phyloP scores from a whole-genome alignment of 2,113 vertebrate genomes.

The Mobula hypostoma region DNA sequence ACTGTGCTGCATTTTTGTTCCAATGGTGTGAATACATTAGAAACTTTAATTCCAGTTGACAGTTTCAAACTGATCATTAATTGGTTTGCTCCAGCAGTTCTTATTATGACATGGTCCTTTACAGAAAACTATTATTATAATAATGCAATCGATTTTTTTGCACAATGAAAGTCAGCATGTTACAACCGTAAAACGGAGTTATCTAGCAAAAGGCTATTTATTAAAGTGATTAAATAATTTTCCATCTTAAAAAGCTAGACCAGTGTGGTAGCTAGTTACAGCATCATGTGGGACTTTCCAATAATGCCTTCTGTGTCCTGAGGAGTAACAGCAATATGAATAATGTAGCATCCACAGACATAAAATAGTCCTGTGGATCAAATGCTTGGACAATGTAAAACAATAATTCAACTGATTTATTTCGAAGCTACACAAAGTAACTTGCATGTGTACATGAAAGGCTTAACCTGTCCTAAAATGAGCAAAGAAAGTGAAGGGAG shows the following conservation, averaged over 20 bases:
- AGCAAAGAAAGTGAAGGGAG: not conserved
- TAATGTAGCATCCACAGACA: not conserved
- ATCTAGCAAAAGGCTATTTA: not conserved
- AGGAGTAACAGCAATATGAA: not conserved
- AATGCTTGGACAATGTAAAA: not conserved
- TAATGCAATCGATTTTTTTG: slow-evolving; percentile 4
- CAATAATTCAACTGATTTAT: not conserved
- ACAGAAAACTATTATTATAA: not conserved
- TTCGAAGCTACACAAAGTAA: not conserved
- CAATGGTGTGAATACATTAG: not conserved
- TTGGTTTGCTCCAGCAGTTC: not conserved
- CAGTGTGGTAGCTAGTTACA: not conserved
- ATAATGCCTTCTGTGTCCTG: slow-evolving; percentile 12
- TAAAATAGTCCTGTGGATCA: not conserved
- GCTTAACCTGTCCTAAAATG: not conserved
- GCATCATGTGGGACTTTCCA: not conserved
- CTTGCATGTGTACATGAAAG: not conserved
- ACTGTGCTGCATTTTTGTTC: no score
- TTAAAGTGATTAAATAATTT: not conserved
- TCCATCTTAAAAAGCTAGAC: slow-evolving; percentile 2
- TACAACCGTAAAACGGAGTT: not conserved
- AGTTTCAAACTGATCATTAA: slow-evolving; percentile 30
- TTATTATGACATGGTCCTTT: not conserved
- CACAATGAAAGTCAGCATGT: not conserved
- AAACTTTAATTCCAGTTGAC: not conserved